Evolutionary conservation across 2,888 invertebrate species (phyloP).

Genomic region (Pecten maximus): DNA sequence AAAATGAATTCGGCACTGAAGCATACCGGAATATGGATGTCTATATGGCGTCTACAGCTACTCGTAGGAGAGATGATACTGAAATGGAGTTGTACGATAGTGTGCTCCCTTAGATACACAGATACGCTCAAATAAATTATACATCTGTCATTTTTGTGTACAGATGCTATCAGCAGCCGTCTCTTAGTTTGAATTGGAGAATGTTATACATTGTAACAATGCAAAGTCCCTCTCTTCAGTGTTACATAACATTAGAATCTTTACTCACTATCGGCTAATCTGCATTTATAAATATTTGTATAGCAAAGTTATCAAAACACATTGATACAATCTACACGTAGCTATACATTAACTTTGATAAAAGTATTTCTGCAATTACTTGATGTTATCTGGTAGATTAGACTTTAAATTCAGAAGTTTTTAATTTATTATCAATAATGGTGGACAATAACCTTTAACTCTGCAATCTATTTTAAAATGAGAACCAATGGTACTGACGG

Average conservation of each 20-base stretch:
- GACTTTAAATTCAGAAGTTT: not conserved
- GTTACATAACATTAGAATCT: not conserved
- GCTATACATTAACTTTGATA: not conserved
- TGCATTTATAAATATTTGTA: not conserved
- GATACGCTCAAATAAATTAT: not conserved
- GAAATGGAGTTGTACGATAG: not conserved
- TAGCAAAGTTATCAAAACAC: not conserved
- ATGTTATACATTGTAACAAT: too few species aligned
- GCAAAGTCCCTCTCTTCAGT: too few species aligned
- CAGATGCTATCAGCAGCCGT: not conserved
- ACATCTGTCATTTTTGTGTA: not conserved
- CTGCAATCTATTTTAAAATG: not conserved
- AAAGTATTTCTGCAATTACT: not conserved
- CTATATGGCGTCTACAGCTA: not conserved
- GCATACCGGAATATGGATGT: not conserved
- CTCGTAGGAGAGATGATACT: not conserved
- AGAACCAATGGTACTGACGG: not conserved
- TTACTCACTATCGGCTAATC: not conserved
- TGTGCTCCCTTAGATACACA: not conserved
- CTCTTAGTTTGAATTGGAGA: not conserved
- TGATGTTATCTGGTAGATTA: not conserved
- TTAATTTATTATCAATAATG: not conserved
- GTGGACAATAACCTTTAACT: not conserved
- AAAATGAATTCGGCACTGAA: not conserved
- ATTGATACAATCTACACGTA: not conserved